Conservation (phyloP, 1,140 invertebrate genomes). For the Panagrolaimus sp. region DNA sequence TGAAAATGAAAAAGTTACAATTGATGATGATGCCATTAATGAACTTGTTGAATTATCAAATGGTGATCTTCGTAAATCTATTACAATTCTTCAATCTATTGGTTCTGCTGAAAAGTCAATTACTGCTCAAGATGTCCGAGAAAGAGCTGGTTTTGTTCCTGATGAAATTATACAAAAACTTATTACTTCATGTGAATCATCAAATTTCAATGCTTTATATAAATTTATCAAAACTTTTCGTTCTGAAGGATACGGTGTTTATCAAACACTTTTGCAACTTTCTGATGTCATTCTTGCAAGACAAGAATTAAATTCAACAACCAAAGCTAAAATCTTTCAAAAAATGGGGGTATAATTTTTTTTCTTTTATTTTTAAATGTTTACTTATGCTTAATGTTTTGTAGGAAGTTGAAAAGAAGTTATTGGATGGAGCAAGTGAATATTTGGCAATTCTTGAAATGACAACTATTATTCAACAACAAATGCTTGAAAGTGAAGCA, state of each 20-base stretch:
- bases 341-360: constrained; percentile 39
- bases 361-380: too few relatives aligned
- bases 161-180: constrained; percentile 23
- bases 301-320: constrained; percentile 63
- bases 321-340: constrained; percentile 60
- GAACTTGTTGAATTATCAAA: constrained; percentile 78
- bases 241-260: constrained; percentile 75
- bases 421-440: constrained; percentile 86
- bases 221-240: constrained; percentile 64
- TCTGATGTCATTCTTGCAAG: constrained; percentile 74
- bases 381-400: too few relatives aligned
- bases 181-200: constrained; percentile 9
- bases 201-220: constrained; percentile 18
- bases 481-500: constrained; percentile 20
- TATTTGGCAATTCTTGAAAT: constrained; percentile 84
- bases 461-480: constrained; percentile 25
- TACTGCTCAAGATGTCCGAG: constrained; percentile 67
- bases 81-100: constrained; percentile 45
- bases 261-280: constrained; percentile 69
- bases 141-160: constrained; percentile 69
- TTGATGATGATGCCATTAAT: constrained; percentile 68
- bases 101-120: constrained; percentile 56
- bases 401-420: constrained; percentile 68
- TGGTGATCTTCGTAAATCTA: constrained; percentile 71
- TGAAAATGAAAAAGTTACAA: constrained; percentile 71